Evolutionary conservation across 2,888 invertebrate genomes (phyloP).

Genomic region (Allygus modestus): DNA sequence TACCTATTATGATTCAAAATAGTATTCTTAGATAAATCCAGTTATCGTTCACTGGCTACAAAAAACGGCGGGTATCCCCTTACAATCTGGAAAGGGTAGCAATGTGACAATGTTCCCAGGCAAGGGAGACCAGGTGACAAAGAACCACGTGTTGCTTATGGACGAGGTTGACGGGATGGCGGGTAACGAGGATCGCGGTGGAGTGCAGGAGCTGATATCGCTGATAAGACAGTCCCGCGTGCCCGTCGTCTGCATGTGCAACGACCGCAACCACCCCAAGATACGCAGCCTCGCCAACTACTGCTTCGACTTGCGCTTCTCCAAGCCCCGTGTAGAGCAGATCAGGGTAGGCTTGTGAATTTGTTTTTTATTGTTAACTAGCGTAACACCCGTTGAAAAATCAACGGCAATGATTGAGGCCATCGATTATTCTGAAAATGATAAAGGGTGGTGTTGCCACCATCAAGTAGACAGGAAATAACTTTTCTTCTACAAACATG

Average conservation of each 20-base stretch:
- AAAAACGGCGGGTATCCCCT: too few species aligned
- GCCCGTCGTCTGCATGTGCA: slow-evolving; percentile 98
- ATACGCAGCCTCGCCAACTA: slow-evolving; percentile 95
- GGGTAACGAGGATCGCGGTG: slow-evolving; percentile 98
- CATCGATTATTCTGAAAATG: too few species aligned
- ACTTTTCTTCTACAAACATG: too few species aligned
- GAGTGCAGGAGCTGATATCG: slow-evolving; percentile 94
- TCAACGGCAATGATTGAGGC: too few species aligned
- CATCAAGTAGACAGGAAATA: too few species aligned
- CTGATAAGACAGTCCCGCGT: slow-evolving; percentile 93
- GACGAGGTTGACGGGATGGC: slow-evolving; percentile 99
- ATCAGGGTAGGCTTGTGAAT: slow-evolving; percentile 83
- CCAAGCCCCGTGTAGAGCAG: slow-evolving; percentile 91
- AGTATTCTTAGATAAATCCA: too few species aligned
- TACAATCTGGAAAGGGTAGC: too few species aligned
- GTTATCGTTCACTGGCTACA: too few species aligned
- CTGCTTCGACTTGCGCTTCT: slow-evolving; percentile 94
- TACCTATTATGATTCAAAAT: too few species aligned
- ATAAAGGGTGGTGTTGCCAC: too few species aligned
- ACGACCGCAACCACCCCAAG: slow-evolving; percentile 95
- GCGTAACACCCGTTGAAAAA: too few species aligned
- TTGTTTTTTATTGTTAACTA: slow-evolving; percentile 17
- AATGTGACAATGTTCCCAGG: not conserved
- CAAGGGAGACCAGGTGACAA: slow-evolving; percentile 75
- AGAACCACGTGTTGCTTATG: slow-evolving; percentile 97